Evolutionary conservation across 2,888 invertebrate species (phyloP), one percentile per base, ranked within the genome.

Genomic region (Hesperia comma): DNA sequence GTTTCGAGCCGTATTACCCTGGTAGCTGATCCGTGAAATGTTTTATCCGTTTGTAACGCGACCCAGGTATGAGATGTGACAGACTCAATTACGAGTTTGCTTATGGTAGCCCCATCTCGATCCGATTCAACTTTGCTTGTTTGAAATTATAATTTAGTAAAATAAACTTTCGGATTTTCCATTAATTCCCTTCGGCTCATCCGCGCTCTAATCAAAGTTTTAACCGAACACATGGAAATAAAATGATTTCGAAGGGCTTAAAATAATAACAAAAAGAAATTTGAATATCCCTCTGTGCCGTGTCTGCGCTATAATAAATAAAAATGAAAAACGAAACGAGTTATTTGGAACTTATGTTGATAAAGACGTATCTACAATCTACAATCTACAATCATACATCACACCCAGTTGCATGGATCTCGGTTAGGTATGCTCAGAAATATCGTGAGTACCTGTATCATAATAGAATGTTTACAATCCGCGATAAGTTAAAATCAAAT

Each of bases 1-100:
- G 84, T 88, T 89, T 82, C 73, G 82, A 85, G 81, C 81, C 84
- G 79, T 82, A 85, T 88, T 87, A 87, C 84, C 75, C 79, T 77
- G 85, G 78, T 78, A 77, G 80, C 83, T 85, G 87, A 77, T 72
- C 84, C 85, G 87, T 86, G 85, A 86, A 88, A 89, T 89, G 81
- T 79, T 81, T 79, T 73, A 78, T 77, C 71, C 74, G 72, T 69
- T 73, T 74, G 80, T 79, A 60, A 54, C 54, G 41, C 53, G 60
- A 26, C 21, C 57, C 57, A 60, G 60, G 60, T 64, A 66, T 66
- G 66, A 60, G 54, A 66, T 60, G 60, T 66, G 66, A 66, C 63
- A 61, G 64, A 64, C 53, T 69, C 69, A 66, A 69, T 69, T 71
- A 69, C 61, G 67, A 66, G 33, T 66, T 66, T n/a, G 57, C 43